Percentiles rank a stretch among this genome's conserved stretches.
phyloP scores from a whole-genome alignment of 2,113 vertebrate species.

The Arothron firmamentum region DNA sequence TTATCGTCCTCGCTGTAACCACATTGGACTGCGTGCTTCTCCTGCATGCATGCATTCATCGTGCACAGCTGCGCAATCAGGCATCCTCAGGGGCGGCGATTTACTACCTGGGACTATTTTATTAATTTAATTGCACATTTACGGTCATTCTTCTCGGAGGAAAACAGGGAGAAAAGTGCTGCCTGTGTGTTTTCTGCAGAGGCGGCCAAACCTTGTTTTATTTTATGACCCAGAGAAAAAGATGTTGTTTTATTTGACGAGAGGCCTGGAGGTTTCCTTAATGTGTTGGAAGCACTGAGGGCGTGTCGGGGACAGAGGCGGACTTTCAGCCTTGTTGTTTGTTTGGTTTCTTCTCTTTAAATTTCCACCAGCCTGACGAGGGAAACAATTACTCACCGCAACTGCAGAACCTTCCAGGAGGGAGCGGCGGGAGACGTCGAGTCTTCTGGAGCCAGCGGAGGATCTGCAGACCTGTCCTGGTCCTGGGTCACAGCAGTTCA shows the following conservation, averaged over 20 bases:
- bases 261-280: conserved; percentile 65
- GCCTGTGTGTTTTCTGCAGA: conserved; percentile 59
- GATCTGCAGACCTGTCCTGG: conserved; percentile 6
- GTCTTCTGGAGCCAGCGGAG: conserved; percentile 14
- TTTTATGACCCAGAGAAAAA: conserved; percentile 60
- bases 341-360: conserved; percentile 38
- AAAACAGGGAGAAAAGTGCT: conserved; percentile 66
- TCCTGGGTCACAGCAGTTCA: no score
- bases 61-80: conserved; percentile 36
- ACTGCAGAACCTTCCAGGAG: background rate
- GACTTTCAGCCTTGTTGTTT: conserved; percentile 37
- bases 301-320: conserved; percentile 49
- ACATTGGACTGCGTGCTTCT: conserved; percentile 5
- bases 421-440: background rate
- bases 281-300: conserved; percentile 68
- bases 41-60: conserved; percentile 20
- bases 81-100: conserved; percentile 58
- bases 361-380: conserved; percentile 16
- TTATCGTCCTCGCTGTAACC: conserved; percentile 41
- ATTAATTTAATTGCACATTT: conserved; percentile 76
- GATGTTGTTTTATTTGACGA: conserved; percentile 70
- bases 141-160: conserved; percentile 61
- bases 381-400: conserved; percentile 45
- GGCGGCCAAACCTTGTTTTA: conserved; percentile 54
- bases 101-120: conserved; percentile 68